phyloP scores from a whole-genome alignment of 2,888 invertebrate species.

The Hedya salicella region DNA sequence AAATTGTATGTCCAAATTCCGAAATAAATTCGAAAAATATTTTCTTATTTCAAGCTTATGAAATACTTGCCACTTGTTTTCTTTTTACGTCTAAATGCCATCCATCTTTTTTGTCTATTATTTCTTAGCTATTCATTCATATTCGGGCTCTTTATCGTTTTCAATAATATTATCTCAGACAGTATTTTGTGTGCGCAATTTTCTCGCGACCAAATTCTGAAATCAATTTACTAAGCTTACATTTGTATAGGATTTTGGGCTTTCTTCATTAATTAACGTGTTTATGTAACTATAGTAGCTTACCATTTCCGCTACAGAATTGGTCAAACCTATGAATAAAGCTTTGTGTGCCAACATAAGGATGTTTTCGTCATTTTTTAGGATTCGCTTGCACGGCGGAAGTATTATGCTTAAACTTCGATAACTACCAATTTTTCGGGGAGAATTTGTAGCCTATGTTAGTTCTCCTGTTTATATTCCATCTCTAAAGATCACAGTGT shows the following conservation, averaged over 20 bases:
- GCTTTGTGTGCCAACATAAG: background rate
- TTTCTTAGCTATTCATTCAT: conserved; percentile 36
- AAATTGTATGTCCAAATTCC: too few relatives aligned
- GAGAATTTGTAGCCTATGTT: too few relatives aligned
- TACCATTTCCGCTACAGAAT: background rate
- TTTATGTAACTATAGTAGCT: conserved; percentile 8
- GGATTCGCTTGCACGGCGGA: too few relatives aligned
- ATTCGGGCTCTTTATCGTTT: conserved; percentile 47
- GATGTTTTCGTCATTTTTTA: too few relatives aligned
- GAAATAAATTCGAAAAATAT: background rate
- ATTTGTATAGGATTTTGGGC: conserved; percentile 29
- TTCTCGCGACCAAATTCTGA: conserved; percentile 26
- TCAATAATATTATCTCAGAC: conserved; percentile 48
- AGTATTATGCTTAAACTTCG: too few relatives aligned
- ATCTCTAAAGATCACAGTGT: too few relatives aligned
- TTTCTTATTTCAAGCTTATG: background rate
- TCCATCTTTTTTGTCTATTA: conserved; percentile 22
- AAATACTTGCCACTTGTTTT: conserved; percentile 19
- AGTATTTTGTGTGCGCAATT: conserved; percentile 43
- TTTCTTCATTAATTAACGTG: conserved; percentile 24
- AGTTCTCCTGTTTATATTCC: too few relatives aligned
- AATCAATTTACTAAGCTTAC: conserved; percentile 35
- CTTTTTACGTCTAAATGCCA: conserved; percentile 20
- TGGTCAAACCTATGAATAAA: background rate
- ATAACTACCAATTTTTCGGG: too few relatives aligned